Evolutionary conservation across 2,113 vertebrate species (phyloP), one percentile per base, ranked within the genome.

Genomic region (Sinocyclocheilus grahami): DNA sequence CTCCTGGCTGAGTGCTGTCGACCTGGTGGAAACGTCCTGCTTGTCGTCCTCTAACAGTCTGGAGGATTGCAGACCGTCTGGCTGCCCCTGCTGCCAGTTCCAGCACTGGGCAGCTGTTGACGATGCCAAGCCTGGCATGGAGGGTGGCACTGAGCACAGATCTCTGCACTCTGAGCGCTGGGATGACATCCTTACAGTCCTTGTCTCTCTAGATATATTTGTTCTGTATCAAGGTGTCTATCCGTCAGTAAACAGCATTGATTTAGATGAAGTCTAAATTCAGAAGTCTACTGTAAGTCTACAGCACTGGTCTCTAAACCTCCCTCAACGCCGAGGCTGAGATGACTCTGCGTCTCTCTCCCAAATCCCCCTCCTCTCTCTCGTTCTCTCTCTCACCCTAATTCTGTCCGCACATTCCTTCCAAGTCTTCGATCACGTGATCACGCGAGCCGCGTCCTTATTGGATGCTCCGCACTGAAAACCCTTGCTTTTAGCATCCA

Each of bases 1-100:
- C 92, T 94, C 95, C 85, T 92, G 79, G 48, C 95, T 96, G 1
- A 93, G 91, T 78, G 71, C 93, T 78, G 62, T 55, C 37, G 79
- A 37, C 12, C 69, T 80, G 63, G 95, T 95, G 22, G 94, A 95
- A 90, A 93, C 95, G 91, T 95, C 95, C 62, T 96, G 96, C 91
- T 95, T 96, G 87, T 94, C 95, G 86, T 95, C 95, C 4, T 96
- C 96, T 0, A 93, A 95, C 91, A 96, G 95, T 79, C 94, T 93
- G 5, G 94, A 69, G 14, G 83, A 94, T 22, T 94, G 92, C 71
- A 88, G 92, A 91, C 94, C 92, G 94, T 93, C 4, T 96, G 94
- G 87, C 60, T 88, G 95, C 0, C 95, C 95, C 90, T 94, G 94
- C 92, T 96, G 96, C 95, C 96, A 96, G 39, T 95, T 94, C 69